Conservation (phyloP, 2,797 vertebrate genomes). For the Darevskia nairensis region DNA sequence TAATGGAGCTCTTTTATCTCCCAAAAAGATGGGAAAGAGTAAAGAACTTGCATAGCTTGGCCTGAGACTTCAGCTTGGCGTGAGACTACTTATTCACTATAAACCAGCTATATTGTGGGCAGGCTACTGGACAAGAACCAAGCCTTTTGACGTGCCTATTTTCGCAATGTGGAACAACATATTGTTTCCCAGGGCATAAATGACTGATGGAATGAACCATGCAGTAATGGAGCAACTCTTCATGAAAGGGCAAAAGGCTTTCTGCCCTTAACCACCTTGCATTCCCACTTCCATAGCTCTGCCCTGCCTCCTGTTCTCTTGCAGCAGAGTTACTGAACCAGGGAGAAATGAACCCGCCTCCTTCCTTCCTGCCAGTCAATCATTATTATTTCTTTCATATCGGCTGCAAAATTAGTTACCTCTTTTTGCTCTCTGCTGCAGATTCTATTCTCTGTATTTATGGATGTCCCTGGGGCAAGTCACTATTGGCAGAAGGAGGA, state of each 20-base stretch:
- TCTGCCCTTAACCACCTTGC: background rate
- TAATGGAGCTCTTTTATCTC: background rate
- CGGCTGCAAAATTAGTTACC: slow-evolving; percentile 19
- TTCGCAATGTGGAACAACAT: background rate
- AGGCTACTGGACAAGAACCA: background rate
- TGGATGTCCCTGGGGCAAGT: background rate
- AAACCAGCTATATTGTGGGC: background rate
- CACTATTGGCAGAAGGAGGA: slow-evolving; percentile 5
- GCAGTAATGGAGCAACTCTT: background rate
- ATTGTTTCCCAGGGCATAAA: slow-evolving; percentile 21
- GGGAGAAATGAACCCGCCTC: background rate
- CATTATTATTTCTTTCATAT: background rate
- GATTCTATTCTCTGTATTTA: background rate
- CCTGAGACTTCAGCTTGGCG: background rate
- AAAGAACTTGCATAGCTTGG: background rate
- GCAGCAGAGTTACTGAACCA: background rate
- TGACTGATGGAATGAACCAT: background rate
- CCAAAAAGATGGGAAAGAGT: slow-evolving; percentile 7
- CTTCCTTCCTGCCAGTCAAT: background rate
- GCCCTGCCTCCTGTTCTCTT: background rate
- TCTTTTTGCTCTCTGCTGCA: background rate
- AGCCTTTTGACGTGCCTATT: background rate
- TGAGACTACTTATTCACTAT: slow-evolving; percentile 3
- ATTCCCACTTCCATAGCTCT: background rate
- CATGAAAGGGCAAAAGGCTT: background rate